Base-by-base conservation (phyloP, 2,113 vertebrate species). In the Rynchops niger region DNA sequence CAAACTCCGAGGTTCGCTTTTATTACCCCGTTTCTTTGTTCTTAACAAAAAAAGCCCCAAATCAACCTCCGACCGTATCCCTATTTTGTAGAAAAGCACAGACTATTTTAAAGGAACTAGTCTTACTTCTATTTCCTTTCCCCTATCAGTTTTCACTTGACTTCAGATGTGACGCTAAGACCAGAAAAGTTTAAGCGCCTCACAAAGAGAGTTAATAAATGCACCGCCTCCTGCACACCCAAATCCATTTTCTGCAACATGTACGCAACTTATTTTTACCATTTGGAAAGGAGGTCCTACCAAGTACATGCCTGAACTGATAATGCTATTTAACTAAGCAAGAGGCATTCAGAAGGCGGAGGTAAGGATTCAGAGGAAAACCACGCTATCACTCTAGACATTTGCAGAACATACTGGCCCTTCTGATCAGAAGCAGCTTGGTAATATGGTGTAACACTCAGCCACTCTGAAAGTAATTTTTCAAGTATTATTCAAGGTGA, bases 361-460 rank as follows among this genome's bases (percentile, higher is more conserved):
- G n/a, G 25, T 13, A 23, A 45, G 26, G n/a, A 47, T 55, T 81
- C 53, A 19, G 45, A 30, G 23, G 25, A 40, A 53, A 67, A 32
- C 19, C 29, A 40, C 26, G 2, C 25, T 12, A 32, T 9, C 5
- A 2, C 10, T 45, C 23, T 15, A 53, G 13, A 10, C 20, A 27
- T 17, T 12, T 30, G 25, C 53, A 14, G 21, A 19, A 81, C 55
- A 36, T 5, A 62, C 3, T 11, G 21, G 19, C 53, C n/a, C 17
- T 47, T 26, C 34, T 26, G 25, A 53, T 19, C 13, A 50, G 50
- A 36, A 74, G 38, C 16, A 17, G 12, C 30, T 74, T 81, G 36
- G 34, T 38, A 53, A 47, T 53, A 26, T 1, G 4, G 9, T 15
- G 8, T 10, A 43, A 43, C 5, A 23, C 2, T 0, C 32, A 29